phyloP scores from a whole-genome alignment of 2,113 vertebrate genomes.

The Microcebus murinus region DNA sequence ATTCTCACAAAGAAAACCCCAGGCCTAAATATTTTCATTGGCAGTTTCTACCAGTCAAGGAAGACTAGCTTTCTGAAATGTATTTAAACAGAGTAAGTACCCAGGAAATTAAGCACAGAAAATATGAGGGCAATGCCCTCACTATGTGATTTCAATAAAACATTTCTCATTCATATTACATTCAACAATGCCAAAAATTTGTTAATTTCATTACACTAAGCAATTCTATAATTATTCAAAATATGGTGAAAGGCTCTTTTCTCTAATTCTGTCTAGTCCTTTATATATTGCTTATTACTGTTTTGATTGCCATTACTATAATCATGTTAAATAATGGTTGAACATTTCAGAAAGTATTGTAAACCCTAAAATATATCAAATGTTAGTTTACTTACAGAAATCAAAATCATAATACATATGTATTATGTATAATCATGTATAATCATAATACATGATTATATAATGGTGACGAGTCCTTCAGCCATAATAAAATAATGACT shows the following conservation, averaged over 20 bases:
- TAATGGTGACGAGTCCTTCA: not conserved
- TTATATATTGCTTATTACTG: conserved; percentile 87
- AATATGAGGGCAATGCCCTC: not conserved
- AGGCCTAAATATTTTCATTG: not conserved
- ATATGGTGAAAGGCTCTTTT: not conserved
- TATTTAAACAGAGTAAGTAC: not conserved
- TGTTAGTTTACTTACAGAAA: not conserved
- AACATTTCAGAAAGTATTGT: conserved; percentile 92
- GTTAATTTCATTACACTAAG: not conserved
- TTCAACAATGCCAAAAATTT: not conserved
- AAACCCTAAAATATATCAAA: conserved; percentile 86
- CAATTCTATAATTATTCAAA: not conserved
- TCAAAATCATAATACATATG: not conserved
- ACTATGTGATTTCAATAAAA: not conserved
- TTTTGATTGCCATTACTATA: conserved; percentile 94
- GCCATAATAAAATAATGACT: not conserved
- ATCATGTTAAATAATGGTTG: conserved; percentile 89
- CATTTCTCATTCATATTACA: not conserved
- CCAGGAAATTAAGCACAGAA: not conserved
- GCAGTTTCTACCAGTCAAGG: not conserved
- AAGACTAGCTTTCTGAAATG: not conserved
- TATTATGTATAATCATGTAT: too few relatives aligned
- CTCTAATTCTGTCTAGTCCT: not conserved
- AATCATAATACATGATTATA: not conserved
- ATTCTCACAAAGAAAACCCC: not conserved